A percentile compares a stretch with the other conserved stretches of the same genome.
These are phyloP conservation scores for Lissonota sp. DNA, from an alignment of 2,888 invertebrate species.

Conservation along the genomic window DNA sequence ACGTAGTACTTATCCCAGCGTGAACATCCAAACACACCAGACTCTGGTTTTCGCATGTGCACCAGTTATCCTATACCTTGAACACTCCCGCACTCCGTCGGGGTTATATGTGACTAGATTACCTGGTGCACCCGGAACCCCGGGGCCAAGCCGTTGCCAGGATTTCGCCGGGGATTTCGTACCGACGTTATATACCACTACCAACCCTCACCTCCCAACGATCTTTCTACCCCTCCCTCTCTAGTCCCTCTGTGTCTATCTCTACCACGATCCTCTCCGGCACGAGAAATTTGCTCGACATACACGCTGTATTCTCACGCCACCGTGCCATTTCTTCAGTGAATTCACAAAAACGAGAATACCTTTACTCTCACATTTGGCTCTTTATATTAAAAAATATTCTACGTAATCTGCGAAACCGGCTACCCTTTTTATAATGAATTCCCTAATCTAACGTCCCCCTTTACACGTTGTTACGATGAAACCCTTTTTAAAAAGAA, in stretches of 20 bases:
- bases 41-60: constrained; percentile 41
- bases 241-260: constrained; percentile 8
- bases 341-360: constrained; percentile 28
- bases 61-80: constrained; percentile 56
- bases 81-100: constrained; percentile 57
- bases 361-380: neutral
- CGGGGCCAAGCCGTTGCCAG: constrained; percentile 57
- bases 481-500: too few species aligned
- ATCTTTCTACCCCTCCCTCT: constrained; percentile 15
- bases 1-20: constrained; percentile 72
- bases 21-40: constrained; percentile 59
- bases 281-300: constrained; percentile 50
- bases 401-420: neutral
- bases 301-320: constrained; percentile 44
- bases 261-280: constrained; percentile 24
- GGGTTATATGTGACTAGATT: constrained; percentile 78
- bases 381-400: constrained; percentile 11
- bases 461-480: too few species aligned
- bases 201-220: constrained; percentile 15
- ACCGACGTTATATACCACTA: constrained; percentile 40
- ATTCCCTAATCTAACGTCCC: neutral
- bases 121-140: constrained; percentile 68
- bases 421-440: neutral
- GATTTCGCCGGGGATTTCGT: constrained; percentile 71
- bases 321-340: constrained; percentile 22